Evolutionary conservation across 2,888 invertebrate species (phyloP).

Genomic region (Hemicrepidius hirtus): DNA sequence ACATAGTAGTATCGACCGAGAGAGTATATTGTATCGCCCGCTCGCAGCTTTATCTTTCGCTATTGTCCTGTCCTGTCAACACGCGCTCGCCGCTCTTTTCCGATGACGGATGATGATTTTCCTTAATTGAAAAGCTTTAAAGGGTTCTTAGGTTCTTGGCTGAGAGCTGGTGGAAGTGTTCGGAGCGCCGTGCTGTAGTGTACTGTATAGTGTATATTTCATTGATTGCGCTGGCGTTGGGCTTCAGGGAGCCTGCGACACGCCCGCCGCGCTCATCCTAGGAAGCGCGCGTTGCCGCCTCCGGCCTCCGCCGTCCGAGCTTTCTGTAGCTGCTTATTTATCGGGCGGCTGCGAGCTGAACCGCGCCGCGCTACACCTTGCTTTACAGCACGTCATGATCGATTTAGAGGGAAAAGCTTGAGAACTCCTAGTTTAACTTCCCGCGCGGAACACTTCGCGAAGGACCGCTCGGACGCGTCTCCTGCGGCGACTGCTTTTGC

Average conservation of each 20-base stretch:
- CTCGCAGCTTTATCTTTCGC: slow-evolving; percentile 42
- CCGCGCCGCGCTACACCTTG: slow-evolving; percentile 66
- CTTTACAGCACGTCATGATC: slow-evolving; percentile 58
- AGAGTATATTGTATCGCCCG: slow-evolving; percentile 42
- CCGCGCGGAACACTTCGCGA: slow-evolving; percentile 44
- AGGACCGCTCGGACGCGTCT: slow-evolving; percentile 46
- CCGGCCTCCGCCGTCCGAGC: slow-evolving; percentile 68
- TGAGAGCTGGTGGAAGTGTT: slow-evolving; percentile 41
- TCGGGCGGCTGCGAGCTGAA: slow-evolving; percentile 71
- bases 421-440: slow-evolving; percentile 27
- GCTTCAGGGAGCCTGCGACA: slow-evolving; percentile 70
- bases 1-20: slow-evolving; percentile 46
- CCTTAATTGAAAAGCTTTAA: slow-evolving; percentile 38
- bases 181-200: slow-evolving; percentile 58
- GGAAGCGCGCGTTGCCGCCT: slow-evolving; percentile 71
- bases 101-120: slow-evolving; percentile 38
- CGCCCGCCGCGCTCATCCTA: slow-evolving; percentile 71
- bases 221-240: slow-evolving; percentile 71
- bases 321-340: slow-evolving; percentile 72
- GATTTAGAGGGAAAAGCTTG: slow-evolving; percentile 36
- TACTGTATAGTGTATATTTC: slow-evolving; percentile 68
- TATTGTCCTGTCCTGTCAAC: slow-evolving; percentile 43
- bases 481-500: slow-evolving; percentile 57
- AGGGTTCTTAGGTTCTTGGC: slow-evolving; percentile 27
- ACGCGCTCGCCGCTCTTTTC: slow-evolving; percentile 39